These are phyloP conservation scores for Pseudococcus jackbeardsleyi DNA, from an alignment of 2,888 invertebrate genomes.

Conservation along the genomic window DNA sequence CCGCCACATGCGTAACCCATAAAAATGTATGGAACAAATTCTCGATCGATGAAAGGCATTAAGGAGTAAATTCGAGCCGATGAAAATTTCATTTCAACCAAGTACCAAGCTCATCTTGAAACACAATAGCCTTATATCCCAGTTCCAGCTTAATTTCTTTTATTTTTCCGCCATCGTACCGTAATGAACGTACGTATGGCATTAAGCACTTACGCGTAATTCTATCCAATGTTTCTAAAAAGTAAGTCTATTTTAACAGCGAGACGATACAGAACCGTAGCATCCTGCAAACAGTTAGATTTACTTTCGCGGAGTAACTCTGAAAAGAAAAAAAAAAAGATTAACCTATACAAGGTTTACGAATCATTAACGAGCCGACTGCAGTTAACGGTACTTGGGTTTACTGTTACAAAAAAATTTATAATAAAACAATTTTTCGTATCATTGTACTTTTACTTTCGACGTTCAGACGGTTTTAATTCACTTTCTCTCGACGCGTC, in stretches of 20 bases:
- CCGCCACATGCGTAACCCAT: not conserved
- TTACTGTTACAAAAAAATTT: constrained; percentile 50
- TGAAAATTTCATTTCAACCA: constrained; percentile 3
- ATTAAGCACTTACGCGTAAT: constrained; percentile 26
- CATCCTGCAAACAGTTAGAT: not conserved
- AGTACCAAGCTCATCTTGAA: not conserved
- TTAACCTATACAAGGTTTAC: constrained; percentile 43
- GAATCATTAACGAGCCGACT: constrained; percentile 33
- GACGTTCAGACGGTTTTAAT: constrained; percentile 48
- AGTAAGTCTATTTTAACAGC: not conserved
- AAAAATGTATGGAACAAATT: not conserved
- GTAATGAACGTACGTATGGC: not conserved
- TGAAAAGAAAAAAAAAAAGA: not conserved
- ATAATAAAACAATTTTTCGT: constrained; percentile 42
- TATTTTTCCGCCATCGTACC: not conserved
- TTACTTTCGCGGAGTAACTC: not conserved
- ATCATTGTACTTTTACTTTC: constrained; percentile 64
- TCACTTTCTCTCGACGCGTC: constrained; percentile 65
- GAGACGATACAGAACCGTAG: not conserved
- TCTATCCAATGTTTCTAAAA: constrained; percentile 11
- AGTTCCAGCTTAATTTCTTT: constrained; percentile 29
- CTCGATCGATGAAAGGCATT: not conserved
- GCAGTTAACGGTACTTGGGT: constrained; percentile 35
- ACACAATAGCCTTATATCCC: constrained; percentile 38
- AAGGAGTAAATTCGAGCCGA: not conserved